Percentiles rank a stretch among this genome's conserved stretches.
Evolutionary conservation across 2,113 vertebrate species (phyloP).

Genomic region (Malurus alboscapulatus): DNA sequence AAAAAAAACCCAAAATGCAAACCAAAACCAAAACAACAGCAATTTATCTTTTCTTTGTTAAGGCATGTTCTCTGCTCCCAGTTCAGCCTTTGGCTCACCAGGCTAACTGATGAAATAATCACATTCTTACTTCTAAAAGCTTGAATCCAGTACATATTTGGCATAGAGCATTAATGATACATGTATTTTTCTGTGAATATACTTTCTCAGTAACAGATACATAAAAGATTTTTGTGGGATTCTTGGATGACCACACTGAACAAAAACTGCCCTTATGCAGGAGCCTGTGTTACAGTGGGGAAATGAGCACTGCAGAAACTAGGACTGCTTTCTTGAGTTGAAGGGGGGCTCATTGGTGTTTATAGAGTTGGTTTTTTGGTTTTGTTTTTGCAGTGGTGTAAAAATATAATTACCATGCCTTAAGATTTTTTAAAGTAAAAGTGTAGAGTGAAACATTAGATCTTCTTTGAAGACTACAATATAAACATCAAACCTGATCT

Average conservation of each 20-base stretch:
- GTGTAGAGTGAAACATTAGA: neutral
- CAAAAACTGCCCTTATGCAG: neutral
- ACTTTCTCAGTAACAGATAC: neutral
- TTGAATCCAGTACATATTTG: neutral
- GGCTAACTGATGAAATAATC: neutral
- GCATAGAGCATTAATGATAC: neutral
- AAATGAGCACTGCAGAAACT: neutral
- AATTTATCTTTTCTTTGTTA: neutral
- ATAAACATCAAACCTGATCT: neutral
- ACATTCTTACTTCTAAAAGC: neutral
- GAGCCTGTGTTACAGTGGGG: neutral
- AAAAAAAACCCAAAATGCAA: neutral
- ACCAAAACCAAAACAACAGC: accelerated
- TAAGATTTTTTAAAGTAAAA: neutral
- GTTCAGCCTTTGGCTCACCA: neutral
- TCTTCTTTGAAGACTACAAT: neutral
- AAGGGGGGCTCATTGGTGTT: neutral
- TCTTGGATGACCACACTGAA: neutral
- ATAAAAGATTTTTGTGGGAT: neutral
- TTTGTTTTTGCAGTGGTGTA: neutral
- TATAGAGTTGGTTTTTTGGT: neutral
- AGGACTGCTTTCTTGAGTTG: neutral
- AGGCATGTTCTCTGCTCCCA: neutral
- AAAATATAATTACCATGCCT: neutral
- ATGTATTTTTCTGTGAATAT: neutral